phyloP scores from a whole-genome alignment of 1,140 invertebrate genomes.

The Leptonema lineaticorne region DNA sequence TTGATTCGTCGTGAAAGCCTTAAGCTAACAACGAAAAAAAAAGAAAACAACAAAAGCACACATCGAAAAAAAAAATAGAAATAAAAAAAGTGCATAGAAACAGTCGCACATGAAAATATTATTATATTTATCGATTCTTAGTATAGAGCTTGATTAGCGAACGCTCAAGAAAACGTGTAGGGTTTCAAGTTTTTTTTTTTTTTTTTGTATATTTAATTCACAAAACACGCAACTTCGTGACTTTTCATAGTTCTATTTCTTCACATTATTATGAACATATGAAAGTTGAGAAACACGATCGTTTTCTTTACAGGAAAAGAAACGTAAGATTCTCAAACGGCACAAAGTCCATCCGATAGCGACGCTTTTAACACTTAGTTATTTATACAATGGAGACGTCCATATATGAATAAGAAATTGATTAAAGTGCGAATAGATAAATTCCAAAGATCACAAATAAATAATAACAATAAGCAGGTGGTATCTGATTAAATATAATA shows the following conservation, averaged over 20 bases:
- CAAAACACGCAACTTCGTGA: neutral
- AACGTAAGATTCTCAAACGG: no score
- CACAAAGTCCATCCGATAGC: no score
- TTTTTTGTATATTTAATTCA: no score
- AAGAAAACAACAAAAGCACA: neutral
- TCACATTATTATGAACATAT: no score
- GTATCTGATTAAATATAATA: no score
- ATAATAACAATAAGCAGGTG: conserved; percentile 9
- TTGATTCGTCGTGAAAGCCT: neutral
- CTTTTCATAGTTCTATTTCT: no score
- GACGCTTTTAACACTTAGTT: no score
- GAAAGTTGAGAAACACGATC: neutral
- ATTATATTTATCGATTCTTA: neutral
- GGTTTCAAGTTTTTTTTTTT: conserved; percentile 1
- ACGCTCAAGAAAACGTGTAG: neutral
- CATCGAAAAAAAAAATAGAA: no score
- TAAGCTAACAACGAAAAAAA: neutral
- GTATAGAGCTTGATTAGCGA: neutral
- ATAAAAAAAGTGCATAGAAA: no score
- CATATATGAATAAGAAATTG: no score
- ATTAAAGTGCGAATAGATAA: neutral
- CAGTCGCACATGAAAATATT: neutral
- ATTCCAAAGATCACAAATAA: neutral
- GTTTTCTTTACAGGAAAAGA: no score
- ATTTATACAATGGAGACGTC: no score